phyloP scores from a whole-genome alignment of 2,888 invertebrate genomes.

The Monoplex corrugatus region DNA sequence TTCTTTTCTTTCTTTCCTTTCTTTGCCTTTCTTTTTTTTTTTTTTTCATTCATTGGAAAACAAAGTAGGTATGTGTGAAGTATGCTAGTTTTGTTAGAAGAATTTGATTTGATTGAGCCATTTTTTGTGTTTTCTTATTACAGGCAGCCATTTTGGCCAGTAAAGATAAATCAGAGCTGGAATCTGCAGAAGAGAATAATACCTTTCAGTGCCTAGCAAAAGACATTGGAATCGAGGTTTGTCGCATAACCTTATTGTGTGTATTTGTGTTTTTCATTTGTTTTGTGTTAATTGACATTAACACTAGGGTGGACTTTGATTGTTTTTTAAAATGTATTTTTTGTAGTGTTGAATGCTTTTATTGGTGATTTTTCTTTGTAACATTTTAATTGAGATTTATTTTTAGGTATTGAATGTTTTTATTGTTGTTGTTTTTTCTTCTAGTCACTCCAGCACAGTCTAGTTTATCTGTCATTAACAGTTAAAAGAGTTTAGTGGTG shows the following conservation, averaged over 20 bases:
- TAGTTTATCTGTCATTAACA: too few species aligned
- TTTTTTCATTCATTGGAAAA: neutral
- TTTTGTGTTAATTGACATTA: too few species aligned
- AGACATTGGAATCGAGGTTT: constrained; percentile 74
- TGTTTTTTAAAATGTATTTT: neutral
- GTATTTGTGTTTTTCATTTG: too few species aligned
- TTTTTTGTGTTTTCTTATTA: constrained; percentile 37
- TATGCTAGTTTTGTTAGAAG: too few species aligned
- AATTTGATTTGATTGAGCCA: neutral
- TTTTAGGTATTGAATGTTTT: too few species aligned
- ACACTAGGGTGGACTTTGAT: constrained; percentile 24
- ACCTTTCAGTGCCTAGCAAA: constrained; percentile 72
- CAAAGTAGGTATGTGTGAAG: too few species aligned
- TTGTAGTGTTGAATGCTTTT: too few species aligned
- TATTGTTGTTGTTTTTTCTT: too few species aligned
- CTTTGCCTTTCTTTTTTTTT: neutral
- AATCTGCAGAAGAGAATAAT: constrained; percentile 63
- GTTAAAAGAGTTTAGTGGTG: too few species aligned
- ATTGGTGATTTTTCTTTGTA: neutral
- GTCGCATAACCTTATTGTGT: too few species aligned
- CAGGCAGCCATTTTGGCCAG: constrained; percentile 75
- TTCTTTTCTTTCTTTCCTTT: neutral
- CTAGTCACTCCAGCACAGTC: too few species aligned
- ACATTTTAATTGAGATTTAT: too few species aligned
- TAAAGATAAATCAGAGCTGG: constrained; percentile 68